These are phyloP conservation scores for Lutjanus argentimaculatus DNA, from an alignment of 2,797 vertebrate species.

Conservation along the genomic window DNA sequence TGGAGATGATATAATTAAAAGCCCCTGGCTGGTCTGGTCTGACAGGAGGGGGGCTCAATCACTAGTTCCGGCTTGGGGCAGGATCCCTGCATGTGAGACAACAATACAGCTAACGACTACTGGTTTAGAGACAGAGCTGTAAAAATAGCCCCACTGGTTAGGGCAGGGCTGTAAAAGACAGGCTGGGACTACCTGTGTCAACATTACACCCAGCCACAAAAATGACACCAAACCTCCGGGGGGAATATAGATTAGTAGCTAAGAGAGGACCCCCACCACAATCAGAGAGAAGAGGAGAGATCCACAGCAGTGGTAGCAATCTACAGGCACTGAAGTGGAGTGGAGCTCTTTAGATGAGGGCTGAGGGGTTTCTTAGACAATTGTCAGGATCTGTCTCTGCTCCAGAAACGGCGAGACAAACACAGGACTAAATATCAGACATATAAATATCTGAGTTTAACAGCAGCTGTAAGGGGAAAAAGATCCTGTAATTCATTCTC, in stretches of 20 bases:
- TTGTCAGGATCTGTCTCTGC: background rate
- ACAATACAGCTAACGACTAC: constrained; percentile 55
- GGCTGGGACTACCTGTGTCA: constrained; percentile 69
- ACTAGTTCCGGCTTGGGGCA: constrained; percentile 51
- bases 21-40: constrained; percentile 28
- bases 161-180: constrained; percentile 65
- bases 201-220: constrained; percentile 68
- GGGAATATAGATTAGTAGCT: constrained; percentile 25
- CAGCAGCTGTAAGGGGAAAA: background rate
- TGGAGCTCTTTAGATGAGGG: background rate
- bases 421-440: background rate
- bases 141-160: constrained; percentile 65
- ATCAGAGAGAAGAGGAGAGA: background rate
- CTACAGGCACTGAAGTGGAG: background rate
- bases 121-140: constrained; percentile 51
- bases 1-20: constrained; percentile 45
- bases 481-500: no score
- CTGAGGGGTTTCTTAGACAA: background rate
- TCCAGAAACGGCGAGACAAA: background rate
- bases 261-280: constrained; percentile 14
- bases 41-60: constrained; percentile 40
- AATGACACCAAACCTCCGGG: constrained; percentile 35
- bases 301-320: background rate
- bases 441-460: background rate
- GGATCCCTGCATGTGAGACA: constrained; percentile 50